Conservation (phyloP, 2,113 vertebrate genomes). For the Chloroceryle aenea region DNA sequence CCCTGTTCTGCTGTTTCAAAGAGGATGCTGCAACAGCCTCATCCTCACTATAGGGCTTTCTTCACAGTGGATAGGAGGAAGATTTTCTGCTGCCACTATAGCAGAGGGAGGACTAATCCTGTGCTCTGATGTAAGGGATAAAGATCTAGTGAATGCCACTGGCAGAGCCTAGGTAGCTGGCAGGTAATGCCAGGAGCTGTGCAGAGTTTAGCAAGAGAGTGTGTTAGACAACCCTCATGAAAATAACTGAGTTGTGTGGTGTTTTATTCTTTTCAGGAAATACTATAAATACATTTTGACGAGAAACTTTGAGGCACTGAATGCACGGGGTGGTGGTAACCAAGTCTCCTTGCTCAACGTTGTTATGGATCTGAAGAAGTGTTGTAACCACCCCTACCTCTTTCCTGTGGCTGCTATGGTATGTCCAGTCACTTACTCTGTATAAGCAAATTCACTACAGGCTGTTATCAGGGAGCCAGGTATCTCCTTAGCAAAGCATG, state of each 20-base stretch:
- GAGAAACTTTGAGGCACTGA: slow-evolving; percentile 95
- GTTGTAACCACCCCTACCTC: slow-evolving; percentile 98
- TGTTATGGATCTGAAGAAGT: slow-evolving; percentile 99
- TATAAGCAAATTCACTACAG: background rate
- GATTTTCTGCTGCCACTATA: background rate
- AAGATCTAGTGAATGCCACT: background rate
- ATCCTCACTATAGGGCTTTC: background rate
- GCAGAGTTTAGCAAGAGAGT: background rate
- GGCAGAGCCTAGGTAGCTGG: background rate
- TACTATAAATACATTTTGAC: slow-evolving; percentile 98
- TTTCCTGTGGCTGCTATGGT: slow-evolving; percentile 95
- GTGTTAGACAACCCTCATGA: background rate
- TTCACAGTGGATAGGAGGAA: background rate
- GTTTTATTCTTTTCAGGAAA: slow-evolving; percentile 79
- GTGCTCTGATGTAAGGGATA: background rate
- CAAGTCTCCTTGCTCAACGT: slow-evolving; percentile 96
- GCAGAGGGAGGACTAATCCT: background rate
- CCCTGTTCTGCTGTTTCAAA: background rate
- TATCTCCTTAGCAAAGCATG: background rate
- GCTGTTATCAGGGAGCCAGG: background rate
- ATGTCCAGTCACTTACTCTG: background rate
- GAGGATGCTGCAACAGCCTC: background rate
- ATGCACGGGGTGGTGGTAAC: slow-evolving; percentile 94
- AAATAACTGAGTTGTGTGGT: background rate
- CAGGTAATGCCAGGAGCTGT: background rate